Percentiles rank a stretch among this genome's conserved stretches.
Conservation (phyloP, 2,888 invertebrate species). For the Nymphalis polychloros region DNA sequence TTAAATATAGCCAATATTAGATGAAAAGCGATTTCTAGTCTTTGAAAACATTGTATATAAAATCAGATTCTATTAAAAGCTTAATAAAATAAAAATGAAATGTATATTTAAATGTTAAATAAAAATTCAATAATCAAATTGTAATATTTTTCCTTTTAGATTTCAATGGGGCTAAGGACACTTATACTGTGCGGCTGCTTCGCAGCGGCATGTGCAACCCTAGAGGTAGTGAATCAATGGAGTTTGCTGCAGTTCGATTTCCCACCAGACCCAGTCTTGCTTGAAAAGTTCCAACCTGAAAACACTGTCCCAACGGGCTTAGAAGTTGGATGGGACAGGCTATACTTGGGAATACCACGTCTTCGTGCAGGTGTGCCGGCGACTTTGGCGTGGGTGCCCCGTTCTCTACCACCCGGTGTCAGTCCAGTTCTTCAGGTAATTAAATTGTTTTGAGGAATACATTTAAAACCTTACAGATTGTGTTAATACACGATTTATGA, state of each 20-base stretch:
- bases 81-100: too few species aligned
- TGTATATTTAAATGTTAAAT: not conserved
- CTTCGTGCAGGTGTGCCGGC: slow-evolving; percentile 89
- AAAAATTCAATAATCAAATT: not conserved
- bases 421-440: slow-evolving; percentile 85
- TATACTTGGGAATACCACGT: slow-evolving; percentile 89
- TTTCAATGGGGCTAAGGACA: slow-evolving; percentile 53
- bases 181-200: slow-evolving; percentile 57
- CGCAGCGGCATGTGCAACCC: slow-evolving; percentile 64
- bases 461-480: too few species aligned
- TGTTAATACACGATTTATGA: too few species aligned
- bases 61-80: too few species aligned
- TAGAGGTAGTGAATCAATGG: slow-evolving; percentile 87
- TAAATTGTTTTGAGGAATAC: not conserved
- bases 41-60: too few species aligned
- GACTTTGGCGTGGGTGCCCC: slow-evolving; percentile 86
- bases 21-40: too few species aligned
- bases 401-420: slow-evolving; percentile 83
- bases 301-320: slow-evolving; percentile 90
- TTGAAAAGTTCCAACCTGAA: slow-evolving; percentile 85
- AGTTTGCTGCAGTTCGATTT: slow-evolving; percentile 85
- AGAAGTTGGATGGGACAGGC: slow-evolving; percentile 85
- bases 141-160: slow-evolving; percentile 19
- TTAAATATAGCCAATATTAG: too few species aligned
- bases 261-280: slow-evolving; percentile 81